Conservation (phyloP, 2,888 invertebrate species). For the Trilocha varians region DNA sequence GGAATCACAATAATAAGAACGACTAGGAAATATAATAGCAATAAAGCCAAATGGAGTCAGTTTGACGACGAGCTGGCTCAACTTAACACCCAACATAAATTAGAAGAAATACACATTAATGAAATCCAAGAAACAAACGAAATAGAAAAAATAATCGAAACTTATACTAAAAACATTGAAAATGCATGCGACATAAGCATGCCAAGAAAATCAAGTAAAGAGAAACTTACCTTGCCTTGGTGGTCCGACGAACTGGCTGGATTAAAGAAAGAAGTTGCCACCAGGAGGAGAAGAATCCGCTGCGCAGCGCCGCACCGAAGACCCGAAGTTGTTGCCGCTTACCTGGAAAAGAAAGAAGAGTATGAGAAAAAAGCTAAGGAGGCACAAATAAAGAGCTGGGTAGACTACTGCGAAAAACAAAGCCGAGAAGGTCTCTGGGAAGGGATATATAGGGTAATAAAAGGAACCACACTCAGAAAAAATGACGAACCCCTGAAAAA, state of each 20-base stretch:
- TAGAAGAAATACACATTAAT: neutral
- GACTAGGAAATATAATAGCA: no score
- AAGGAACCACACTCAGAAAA: neutral
- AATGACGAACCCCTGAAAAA: conserved; percentile 2
- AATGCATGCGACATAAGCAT: neutral
- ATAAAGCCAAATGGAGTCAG: no score
- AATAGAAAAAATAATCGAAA: no score
- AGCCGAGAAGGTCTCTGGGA: conserved; percentile 9
- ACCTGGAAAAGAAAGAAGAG: conserved; percentile 1
- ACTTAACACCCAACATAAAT: neutral
- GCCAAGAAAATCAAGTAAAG: no score
- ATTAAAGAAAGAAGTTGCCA: neutral
- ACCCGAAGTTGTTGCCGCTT: neutral
- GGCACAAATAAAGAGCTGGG: conserved; percentile 7
- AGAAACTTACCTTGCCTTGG: no score
- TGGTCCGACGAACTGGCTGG: neutral
- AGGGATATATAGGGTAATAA: conserved; percentile 5
- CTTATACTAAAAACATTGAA: conserved; percentile 2
- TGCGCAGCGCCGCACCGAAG: neutral
- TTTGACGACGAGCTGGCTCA: neutral
- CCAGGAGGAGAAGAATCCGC: neutral
- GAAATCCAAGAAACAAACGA: conserved; percentile 2
- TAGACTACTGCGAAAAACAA: conserved; percentile 10
- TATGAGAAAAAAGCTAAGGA: conserved; percentile 5
- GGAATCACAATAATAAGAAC: neutral